These are phyloP conservation scores for Hydrocynus forskahlii DNA, from an alignment of 2,797 vertebrate species.

Conservation along the genomic window DNA sequence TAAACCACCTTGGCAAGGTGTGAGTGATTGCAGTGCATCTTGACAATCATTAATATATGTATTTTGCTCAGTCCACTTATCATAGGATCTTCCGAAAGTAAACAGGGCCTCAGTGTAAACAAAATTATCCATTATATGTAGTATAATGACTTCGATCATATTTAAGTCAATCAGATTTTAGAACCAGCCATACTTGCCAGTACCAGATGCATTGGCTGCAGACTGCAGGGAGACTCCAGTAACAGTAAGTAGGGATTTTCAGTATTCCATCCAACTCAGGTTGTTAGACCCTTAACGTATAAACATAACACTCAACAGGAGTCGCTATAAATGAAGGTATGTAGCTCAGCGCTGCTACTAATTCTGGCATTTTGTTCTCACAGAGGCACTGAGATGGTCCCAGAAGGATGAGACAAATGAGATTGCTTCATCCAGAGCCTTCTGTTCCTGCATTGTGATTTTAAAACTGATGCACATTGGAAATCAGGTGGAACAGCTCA, in stretches of 20 bases:
- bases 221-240: no score
- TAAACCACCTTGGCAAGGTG: no score
- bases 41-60: no score
- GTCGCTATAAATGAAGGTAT: neutral
- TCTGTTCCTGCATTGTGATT: slow-evolving; percentile 15
- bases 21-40: no score
- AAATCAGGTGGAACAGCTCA: slow-evolving; percentile 1
- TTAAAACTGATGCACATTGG: slow-evolving; percentile 11
- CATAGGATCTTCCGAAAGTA: no score
- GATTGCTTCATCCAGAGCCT: slow-evolving; percentile 18
- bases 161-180: no score
- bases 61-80: no score
- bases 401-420: slow-evolving; percentile 5
- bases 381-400: neutral
- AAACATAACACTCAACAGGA: neutral
- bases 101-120: no score
- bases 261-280: neutral
- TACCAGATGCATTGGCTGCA: no score
- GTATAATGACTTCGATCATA: no score
- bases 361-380: neutral
- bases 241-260: neutral
- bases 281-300: neutral
- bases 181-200: no score
- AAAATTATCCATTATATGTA: no score
- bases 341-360: neutral